Base-by-base conservation (phyloP, 2,888 invertebrate genomes). In the Xestoiulus laeticollis region DNA sequence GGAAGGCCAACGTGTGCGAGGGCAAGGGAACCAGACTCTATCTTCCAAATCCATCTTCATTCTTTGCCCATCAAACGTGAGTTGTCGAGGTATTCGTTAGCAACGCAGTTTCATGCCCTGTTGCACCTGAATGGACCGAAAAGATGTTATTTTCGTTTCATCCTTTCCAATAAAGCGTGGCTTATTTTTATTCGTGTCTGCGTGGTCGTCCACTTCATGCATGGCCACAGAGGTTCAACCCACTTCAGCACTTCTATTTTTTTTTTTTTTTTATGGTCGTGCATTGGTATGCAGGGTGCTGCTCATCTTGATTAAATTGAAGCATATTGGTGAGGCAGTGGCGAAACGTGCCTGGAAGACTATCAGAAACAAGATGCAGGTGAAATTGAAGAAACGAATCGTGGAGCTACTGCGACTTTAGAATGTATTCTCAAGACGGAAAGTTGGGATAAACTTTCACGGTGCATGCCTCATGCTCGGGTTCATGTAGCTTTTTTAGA, bases 51-150 rank as follows among this genome's bases (percentile, higher is more conserved):
- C 26, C 68, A 68, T 68, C 68, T 68, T 68, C 68, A 68, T 68
- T 68, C 68, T 68, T 68, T 4, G n/a, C 10, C 26, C 26, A 22
- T 68, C 68, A 68, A 68, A 68, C 68, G 68, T 68, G 68, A 68
- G 68, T 26, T 10, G 68, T 68, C 59, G 5, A 59, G 59, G 68
- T 12, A 26, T 53, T 53, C 53, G 53, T 53, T 53, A 53, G 53
- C 53, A 53, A 19, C 53, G 68, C 68, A 68, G 26, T 68, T 68
- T 68, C 68, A 68, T 68, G 68, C 10, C 68, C 68, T 68, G 68
- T 68, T 68, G 68, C 68, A 68, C 68, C 68, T 68, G 68, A 68
- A 68, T 68, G 68, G 68, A 68, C 68, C 68, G 68, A 68, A 68
- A 68, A 68, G 68, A 68, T 68, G 68, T 68, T 68, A 68, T 68